Conservation (phyloP, 2,888 invertebrate genomes). For the Onchidella celtica region DNA sequence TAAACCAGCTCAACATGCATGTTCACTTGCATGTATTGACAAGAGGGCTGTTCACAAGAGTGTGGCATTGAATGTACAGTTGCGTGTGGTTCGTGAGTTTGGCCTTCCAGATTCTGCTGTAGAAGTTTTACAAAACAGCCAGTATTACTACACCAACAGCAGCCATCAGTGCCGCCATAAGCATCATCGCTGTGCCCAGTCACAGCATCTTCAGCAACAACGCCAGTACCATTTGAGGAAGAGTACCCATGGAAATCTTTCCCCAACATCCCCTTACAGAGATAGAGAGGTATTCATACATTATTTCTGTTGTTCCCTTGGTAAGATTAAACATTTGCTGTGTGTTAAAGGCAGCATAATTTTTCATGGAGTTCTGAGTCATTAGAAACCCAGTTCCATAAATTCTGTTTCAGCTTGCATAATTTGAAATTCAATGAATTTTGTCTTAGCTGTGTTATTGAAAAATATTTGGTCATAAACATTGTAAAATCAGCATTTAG, state of each 20-base stretch:
- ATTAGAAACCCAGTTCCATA: too few relatives aligned
- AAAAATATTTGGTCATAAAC: too few relatives aligned
- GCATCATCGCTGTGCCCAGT: constrained; percentile 45
- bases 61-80: constrained; percentile 85
- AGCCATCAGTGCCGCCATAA: constrained; percentile 53
- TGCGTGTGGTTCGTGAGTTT: constrained; percentile 95
- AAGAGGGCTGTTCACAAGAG: constrained; percentile 86
- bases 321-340: too few relatives aligned
- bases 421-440: too few relatives aligned
- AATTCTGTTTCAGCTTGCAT: too few relatives aligned
- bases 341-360: too few relatives aligned
- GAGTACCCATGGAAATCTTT: constrained; percentile 10
- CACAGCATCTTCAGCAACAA: constrained; percentile 32
- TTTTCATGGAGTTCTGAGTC: too few relatives aligned
- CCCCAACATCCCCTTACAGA: constrained; percentile 55
- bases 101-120: constrained; percentile 94
- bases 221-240: constrained; percentile 24
- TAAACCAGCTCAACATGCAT: constrained; percentile 89
- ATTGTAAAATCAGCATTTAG: too few relatives aligned
- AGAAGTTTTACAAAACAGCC: constrained; percentile 84
- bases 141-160: constrained; percentile 67
- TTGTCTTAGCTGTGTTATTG: too few relatives aligned
- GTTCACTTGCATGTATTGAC: constrained; percentile 86
- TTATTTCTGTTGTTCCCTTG: background rate
- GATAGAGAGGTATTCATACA: constrained; percentile 55